A percentile compares a stretch with the other conserved stretches of the same genome.
phyloP scores from a whole-genome alignment of 2,113 vertebrate genomes.

The Meleagris gallopavo region DNA sequence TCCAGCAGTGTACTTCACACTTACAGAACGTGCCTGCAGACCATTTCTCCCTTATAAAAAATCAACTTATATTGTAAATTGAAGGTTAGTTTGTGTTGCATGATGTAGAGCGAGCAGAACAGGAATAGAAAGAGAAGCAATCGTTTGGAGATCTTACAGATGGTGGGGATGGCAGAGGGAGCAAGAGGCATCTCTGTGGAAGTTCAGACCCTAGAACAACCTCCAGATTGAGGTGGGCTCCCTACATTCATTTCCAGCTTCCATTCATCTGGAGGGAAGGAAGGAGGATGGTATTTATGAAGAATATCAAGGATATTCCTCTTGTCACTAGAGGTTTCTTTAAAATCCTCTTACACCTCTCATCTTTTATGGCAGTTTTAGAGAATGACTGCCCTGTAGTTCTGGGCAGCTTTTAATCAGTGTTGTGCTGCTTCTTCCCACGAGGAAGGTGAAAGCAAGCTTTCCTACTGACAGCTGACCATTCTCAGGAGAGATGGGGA shows the following conservation, averaged over 20 bases:
- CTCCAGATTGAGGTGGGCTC: neutral
- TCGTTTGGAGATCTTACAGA: neutral
- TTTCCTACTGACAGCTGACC: neutral
- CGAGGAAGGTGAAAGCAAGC: neutral
- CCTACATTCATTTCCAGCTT: neutral
- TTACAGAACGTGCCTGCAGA: neutral
- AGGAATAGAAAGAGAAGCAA: neutral
- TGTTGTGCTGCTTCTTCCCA: neutral
- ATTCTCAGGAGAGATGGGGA: neutral
- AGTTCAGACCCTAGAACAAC: neutral
- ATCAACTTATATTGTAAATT: neutral
- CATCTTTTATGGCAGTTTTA: neutral
- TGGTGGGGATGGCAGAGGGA: neutral
- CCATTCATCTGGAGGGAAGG: neutral
- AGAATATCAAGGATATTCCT: neutral
- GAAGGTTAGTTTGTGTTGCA: neutral
- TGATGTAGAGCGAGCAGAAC: neutral
- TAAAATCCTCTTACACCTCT: neutral
- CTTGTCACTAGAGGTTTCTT: neutral
- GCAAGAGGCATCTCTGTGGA: neutral
- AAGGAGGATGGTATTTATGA: neutral
- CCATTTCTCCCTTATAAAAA: neutral
- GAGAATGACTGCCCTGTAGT: neutral
- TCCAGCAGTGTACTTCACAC: neutral
- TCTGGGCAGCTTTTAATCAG: neutral